These are phyloP conservation scores for Argya squamiceps DNA, from an alignment of 2,797 vertebrate genomes.

Conservation along the genomic window DNA sequence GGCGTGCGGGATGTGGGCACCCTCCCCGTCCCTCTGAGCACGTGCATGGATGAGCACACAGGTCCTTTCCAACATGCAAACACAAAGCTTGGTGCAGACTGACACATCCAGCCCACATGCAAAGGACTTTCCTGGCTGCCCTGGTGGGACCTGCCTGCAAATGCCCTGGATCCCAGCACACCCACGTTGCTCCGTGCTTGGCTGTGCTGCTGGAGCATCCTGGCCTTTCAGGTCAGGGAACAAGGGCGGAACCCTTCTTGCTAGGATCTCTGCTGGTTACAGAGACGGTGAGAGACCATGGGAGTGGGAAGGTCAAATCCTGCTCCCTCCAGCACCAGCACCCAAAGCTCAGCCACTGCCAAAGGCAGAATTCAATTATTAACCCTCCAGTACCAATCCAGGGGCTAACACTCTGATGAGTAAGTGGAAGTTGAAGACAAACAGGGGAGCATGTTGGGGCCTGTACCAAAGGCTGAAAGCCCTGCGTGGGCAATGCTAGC, in stretches of 20 bases:
- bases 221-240: not conserved
- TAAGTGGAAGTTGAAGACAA: not conserved
- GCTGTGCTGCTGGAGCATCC: not conserved
- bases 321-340: not conserved
- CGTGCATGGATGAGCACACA: accelerated
- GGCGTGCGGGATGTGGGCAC: not conserved
- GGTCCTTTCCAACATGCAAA: accelerated
- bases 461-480: not conserved
- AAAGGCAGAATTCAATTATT: not conserved
- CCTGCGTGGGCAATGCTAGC: not conserved
- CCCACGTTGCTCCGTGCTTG: accelerated
- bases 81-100: accelerated
- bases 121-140: not conserved
- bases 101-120: accelerated
- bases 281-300: accelerated
- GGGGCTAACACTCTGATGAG: not conserved
- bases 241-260: not conserved
- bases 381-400: not conserved
- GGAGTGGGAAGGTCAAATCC: not conserved
- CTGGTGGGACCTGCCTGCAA: not conserved
- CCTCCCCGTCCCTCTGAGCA: not conserved
- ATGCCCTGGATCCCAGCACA: not conserved
- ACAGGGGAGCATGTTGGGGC: not conserved
- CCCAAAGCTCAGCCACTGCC: not conserved
- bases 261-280: not conserved